Conservation (phyloP, 2,888 invertebrate species). For the Spicauda simplicius region DNA sequence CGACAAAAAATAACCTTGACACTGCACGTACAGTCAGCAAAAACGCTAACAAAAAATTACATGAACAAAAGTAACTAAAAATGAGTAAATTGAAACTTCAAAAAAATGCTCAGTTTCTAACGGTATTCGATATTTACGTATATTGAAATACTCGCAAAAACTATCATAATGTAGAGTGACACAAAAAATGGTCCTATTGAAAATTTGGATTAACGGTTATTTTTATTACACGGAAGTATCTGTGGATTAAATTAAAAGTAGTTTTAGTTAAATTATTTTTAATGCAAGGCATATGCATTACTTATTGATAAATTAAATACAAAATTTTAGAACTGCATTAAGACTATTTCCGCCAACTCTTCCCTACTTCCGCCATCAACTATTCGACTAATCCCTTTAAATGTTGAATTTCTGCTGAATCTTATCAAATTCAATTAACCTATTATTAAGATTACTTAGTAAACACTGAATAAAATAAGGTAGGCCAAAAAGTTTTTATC, state of each 20-base stretch:
- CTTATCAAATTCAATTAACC: too few relatives aligned
- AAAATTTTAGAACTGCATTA: too few relatives aligned
- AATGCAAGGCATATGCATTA: too few relatives aligned
- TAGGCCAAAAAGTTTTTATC: too few relatives aligned
- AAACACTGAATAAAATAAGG: too few relatives aligned
- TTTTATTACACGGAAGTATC: constrained; percentile 26
- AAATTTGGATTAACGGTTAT: constrained; percentile 21
- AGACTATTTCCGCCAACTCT: too few relatives aligned
- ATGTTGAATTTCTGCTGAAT: too few relatives aligned
- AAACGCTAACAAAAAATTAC: constrained; percentile 19
- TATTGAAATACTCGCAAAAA: constrained; percentile 5
- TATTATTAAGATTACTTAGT: too few relatives aligned
- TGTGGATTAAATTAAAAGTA: constrained; percentile 7
- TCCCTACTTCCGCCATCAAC: too few relatives aligned
- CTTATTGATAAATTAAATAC: too few relatives aligned
- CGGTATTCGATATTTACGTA: constrained; percentile 20
- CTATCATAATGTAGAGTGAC: constrained; percentile 6
- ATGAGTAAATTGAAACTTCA: constrained; percentile 13
- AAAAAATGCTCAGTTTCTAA: constrained; percentile 20
- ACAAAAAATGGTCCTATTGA: constrained; percentile 7
- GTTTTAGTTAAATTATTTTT: not conserved
- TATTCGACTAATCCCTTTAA: too few relatives aligned
- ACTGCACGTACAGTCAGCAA: constrained; percentile 30
- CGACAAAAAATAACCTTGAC: constrained; percentile 26
- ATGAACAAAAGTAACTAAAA: constrained; percentile 18